Evolutionary conservation across 2,888 invertebrate genomes (phyloP), one percentile per base, ranked within the genome.

Genomic region (Hydrotaea diabolus): DNA sequence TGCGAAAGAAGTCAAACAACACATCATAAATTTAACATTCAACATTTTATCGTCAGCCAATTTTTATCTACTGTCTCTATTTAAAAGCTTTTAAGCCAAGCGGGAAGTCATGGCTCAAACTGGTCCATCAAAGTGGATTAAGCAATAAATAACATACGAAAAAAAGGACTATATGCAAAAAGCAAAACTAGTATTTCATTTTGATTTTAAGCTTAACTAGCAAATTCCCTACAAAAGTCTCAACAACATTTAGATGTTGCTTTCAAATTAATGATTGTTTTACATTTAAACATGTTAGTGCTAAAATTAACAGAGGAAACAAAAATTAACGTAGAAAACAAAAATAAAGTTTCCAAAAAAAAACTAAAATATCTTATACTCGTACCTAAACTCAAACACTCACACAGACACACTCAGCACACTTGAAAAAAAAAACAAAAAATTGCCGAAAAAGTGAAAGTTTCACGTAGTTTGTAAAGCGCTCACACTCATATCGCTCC

Each of bases 401-500:
- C 46, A 71, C n/a, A 26, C 64, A 53, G n/a, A n/a, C n/a, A n/a
- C n/a, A n/a, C n/a, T n/a, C n/a, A n/a, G n/a, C 26, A 74, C 17
- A 75, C 19, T 31, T 39, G 21, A 31, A 72, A 36, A 8, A 19
- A 53, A 73, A 62, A 73, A 71, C 39, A 82, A 77, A 82, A 84
- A 78, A 90, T 89, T 90, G 90, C 91, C 91, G 90, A 92, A 91
- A 91, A 91, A 92, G 92, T 92, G 92, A 91, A 91, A 91, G 92
- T 91, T 91, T 88, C 89, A 82, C 77, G 81, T 85, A 81, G 21
- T 46, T 83, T 84, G 71, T 88, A 46, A 55, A 73, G 73, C 73
- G 26, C 55, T 43, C 43, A 36, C 73, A 53, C 17, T 55, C 73
- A 57, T 55, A 73, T 57, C 73, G 59, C 23, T 59, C 74, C 43